phyloP scores from a whole-genome alignment of 2,888 invertebrate genomes.

The Drosophila subquinaria region DNA sequence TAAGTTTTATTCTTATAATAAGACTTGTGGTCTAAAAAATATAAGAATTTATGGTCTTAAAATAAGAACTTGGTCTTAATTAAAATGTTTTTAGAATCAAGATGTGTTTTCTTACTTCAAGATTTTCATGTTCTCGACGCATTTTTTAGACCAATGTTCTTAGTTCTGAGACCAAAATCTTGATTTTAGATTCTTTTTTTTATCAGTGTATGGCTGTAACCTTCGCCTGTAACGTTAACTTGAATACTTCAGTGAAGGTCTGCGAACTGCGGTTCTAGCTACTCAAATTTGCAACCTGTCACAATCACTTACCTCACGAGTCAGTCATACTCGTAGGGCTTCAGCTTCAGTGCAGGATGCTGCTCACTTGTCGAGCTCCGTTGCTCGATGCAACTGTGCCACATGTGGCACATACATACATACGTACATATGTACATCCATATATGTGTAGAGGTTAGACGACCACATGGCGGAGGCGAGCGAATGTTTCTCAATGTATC shows the following conservation, averaged over 20 bases:
- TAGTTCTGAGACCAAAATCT: no score
- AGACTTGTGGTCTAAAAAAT: no score
- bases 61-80: no score
- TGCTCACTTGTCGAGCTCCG: conserved; percentile 17
- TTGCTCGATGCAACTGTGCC: conserved; percentile 9
- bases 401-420: conserved; percentile 8
- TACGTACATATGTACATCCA: no score
- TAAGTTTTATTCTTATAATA: no score
- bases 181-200: no score
- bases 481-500: conserved; percentile 30
- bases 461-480: conserved; percentile 4
- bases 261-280: conserved; percentile 34
- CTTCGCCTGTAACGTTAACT: conserved; percentile 4
- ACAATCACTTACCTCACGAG: conserved; percentile 40
- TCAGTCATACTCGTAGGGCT: conserved; percentile 21
- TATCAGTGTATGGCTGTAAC: conserved; percentile 1
- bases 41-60: no score
- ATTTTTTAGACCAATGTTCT: no score
- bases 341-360: conserved; percentile 7
- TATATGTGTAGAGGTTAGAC: conserved; percentile 6
- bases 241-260: conserved; percentile 11
- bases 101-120: no score
- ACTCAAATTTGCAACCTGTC: conserved; percentile 49
- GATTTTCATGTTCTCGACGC: no score
- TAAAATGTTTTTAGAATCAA: no score